phyloP scores from a whole-genome alignment of 1,140 invertebrate species.

The Drosophila bipectinata region DNA sequence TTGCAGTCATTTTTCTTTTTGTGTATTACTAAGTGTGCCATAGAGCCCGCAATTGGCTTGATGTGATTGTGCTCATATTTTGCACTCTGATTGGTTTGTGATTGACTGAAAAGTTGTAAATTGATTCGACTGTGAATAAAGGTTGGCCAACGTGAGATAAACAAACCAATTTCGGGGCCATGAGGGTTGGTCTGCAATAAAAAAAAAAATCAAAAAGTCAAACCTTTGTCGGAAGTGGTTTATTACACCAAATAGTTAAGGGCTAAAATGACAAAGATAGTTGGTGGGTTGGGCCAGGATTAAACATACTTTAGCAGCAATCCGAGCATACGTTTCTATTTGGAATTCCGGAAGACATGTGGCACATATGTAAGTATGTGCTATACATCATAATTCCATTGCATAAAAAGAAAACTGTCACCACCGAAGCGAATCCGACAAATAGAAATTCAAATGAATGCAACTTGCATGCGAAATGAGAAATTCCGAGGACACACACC shows the following conservation, averaged over 20 bases:
- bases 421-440: constrained; percentile 12
- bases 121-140: constrained; percentile 61
- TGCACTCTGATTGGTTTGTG: constrained; percentile 60
- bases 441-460: constrained; percentile 61
- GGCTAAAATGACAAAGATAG: not conserved
- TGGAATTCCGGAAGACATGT: constrained; percentile 10
- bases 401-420: constrained; percentile 20
- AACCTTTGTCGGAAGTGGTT: constrained; percentile 18
- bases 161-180: constrained; percentile 45
- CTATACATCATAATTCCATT: constrained; percentile 12
- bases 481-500: constrained; percentile 15
- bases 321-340: not conserved
- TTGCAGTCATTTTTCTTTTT: not conserved
- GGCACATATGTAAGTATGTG: not conserved
- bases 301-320: not conserved
- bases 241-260: not conserved
- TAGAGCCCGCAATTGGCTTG: constrained; percentile 62
- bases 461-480: constrained; percentile 61
- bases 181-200: constrained; percentile 8
- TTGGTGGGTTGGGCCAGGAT: not conserved
- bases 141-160: constrained; percentile 48
- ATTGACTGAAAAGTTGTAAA: constrained; percentile 76
- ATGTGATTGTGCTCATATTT: constrained; percentile 71
- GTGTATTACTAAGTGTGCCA: constrained; percentile 30
- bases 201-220: constrained; percentile 31